Evolutionary conservation across 2,888 invertebrate species (phyloP).

Genomic region (Cephus rjabovi): DNA sequence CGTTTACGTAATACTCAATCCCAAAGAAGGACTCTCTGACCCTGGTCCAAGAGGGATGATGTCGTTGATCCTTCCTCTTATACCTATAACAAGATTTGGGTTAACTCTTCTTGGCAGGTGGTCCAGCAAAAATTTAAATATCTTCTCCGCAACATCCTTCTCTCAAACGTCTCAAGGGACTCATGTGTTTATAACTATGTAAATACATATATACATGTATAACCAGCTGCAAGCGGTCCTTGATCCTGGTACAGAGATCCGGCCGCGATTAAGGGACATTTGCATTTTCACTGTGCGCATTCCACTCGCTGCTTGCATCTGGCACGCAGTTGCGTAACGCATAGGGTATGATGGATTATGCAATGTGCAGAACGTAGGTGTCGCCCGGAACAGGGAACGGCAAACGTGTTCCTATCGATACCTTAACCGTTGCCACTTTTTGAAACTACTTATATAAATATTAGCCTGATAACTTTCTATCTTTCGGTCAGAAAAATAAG

Average conservation of each 20-base stretch:
- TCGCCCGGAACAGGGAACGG: neutral
- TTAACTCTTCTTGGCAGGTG: neutral
- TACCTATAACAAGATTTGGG: neutral
- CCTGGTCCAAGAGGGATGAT: neutral
- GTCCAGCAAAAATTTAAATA: neutral
- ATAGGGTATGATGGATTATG: conserved; percentile 25
- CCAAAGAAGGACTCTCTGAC: neutral
- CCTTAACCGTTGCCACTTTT: neutral
- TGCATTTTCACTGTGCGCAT: conserved; percentile 28
- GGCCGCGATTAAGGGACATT: conserved; percentile 19
- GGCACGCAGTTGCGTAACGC: conserved; percentile 29
- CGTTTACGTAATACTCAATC: neutral
- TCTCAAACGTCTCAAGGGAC: neutral
- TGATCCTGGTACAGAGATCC: conserved; percentile 24
- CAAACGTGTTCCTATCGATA: neutral
- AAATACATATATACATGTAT: neutral
- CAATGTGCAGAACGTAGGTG: conserved; percentile 12
- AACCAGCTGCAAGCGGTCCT: conserved; percentile 13
- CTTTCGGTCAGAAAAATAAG: neutral
- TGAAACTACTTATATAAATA: neutral
- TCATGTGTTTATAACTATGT: neutral
- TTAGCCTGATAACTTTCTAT: too few relatives aligned
- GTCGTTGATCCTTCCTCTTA: neutral
- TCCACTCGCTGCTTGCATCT: conserved; percentile 14
- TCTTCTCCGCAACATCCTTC: neutral